Conservation (phyloP, 2,797 vertebrate species). For the Neosilurus mollespiculum region DNA sequence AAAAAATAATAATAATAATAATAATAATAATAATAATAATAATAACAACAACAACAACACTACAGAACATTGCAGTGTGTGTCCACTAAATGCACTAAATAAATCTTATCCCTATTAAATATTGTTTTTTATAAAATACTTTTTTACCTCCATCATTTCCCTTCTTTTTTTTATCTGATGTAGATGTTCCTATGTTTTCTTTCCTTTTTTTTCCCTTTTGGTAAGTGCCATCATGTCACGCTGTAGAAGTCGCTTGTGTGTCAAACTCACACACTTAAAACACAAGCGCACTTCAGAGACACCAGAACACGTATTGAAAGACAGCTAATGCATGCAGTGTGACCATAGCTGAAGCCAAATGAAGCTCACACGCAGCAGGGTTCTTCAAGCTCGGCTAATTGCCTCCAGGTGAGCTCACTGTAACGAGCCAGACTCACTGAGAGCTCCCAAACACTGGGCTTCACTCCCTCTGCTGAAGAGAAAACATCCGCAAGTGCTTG, state of each 20-base stretch:
- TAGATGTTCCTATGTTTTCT: not conserved
- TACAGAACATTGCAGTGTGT: not conserved
- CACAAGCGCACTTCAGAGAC: slow-evolving; percentile 22
- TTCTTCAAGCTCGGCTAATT: slow-evolving; percentile 27
- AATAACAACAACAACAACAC: too few relatives aligned
- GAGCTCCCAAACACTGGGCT: not conserved
- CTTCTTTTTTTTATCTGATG: not conserved
- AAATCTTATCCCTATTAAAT: not conserved
- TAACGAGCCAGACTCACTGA: not conserved
- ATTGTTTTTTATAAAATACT: not conserved
- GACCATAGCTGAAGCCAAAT: slow-evolving; percentile 4
- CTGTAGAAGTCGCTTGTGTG: not conserved
- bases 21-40: too few relatives aligned
- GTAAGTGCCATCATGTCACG: not conserved
- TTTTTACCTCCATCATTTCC: not conserved
- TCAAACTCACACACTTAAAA: not conserved
- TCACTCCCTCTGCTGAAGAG: not conserved
- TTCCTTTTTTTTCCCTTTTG: not conserved
- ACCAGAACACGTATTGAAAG: not conserved
- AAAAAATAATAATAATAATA: too few relatives aligned
- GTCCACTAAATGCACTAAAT: not conserved
- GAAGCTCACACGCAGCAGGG: slow-evolving; percentile 16
- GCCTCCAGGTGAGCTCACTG: slow-evolving; percentile 27
- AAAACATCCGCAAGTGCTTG: not conserved
- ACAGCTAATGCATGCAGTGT: slow-evolving; percentile 19